Evolutionary conservation across 2,113 vertebrate species (phyloP).

Genomic region (Semicossyphus pulcher): DNA sequence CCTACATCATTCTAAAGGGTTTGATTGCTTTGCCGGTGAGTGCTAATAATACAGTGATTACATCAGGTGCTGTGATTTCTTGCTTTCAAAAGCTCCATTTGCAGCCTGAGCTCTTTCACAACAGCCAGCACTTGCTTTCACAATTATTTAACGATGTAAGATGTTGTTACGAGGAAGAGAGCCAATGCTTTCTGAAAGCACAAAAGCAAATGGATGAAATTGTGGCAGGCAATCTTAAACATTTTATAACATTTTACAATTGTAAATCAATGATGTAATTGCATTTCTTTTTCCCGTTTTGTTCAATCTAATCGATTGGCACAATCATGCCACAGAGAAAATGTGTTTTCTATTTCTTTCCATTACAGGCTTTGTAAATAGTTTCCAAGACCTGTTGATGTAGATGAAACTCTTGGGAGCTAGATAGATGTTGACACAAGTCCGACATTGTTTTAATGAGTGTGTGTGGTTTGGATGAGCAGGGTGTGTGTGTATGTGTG

Average conservation of each 20-base stretch:
- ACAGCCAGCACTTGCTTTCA: background rate
- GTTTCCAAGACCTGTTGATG: background rate
- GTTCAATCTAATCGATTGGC: conserved; percentile 11
- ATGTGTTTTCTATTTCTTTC: conserved; percentile 1
- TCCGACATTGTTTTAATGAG: conserved; percentile 27
- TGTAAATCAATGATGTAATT: too few species aligned
- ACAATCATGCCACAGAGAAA: background rate
- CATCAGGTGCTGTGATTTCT: background rate
- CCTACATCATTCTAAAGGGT: background rate
- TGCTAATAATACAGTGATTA: background rate
- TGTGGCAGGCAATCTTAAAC: background rate
- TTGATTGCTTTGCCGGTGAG: background rate
- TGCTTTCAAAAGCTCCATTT: conserved; percentile 9
- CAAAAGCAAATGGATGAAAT: background rate
- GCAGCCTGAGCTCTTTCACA: background rate
- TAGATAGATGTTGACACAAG: conserved; percentile 11
- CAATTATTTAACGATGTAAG: background rate
- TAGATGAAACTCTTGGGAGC: background rate
- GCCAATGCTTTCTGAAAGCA: background rate
- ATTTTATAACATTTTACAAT: background rate
- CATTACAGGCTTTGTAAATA: conserved; percentile 9
- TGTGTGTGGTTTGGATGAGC: conserved; percentile 19
- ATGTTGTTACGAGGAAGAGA: background rate
- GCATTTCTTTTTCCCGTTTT: background rate
- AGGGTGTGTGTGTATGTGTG: background rate